A percentile compares a stretch with the other conserved stretches of the same genome.
These are phyloP conservation scores for Garrulus glandarius DNA, from an alignment of 2,797 vertebrate species.

Conservation along the genomic window DNA sequence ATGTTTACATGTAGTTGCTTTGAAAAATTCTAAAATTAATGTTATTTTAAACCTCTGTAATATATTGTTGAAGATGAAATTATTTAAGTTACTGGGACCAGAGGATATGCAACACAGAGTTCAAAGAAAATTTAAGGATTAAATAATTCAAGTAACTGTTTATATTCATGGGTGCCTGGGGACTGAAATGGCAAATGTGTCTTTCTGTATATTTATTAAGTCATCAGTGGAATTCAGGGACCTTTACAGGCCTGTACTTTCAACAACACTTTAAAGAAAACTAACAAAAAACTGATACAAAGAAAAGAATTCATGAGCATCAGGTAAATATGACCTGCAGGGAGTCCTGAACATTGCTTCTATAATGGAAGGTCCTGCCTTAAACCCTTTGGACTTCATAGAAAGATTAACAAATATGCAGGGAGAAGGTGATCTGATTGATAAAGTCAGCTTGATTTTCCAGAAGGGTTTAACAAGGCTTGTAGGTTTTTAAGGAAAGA, in stretches of 20 bases:
- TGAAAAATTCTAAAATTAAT: background rate
- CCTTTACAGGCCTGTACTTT: background rate
- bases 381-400: background rate
- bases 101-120: background rate
- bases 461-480: background rate
- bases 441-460: background rate
- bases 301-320: background rate
- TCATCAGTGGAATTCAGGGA: background rate
- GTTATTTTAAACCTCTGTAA: background rate
- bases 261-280: background rate
- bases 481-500: background rate
- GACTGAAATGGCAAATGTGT: background rate
- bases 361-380: background rate
- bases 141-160: conserved; percentile 17
- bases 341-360: background rate
- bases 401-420: background rate
- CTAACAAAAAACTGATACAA: background rate
- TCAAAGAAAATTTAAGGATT: conserved; percentile 1
- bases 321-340: background rate
- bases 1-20: background rate
- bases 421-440: background rate
- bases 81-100: background rate
- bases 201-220: background rate
- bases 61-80: background rate
- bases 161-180: background rate